A percentile compares a stretch with the other conserved stretches of the same genome.
phyloP scores from a whole-genome alignment of 2,888 invertebrate species.

The Heliconius hortense region DNA sequence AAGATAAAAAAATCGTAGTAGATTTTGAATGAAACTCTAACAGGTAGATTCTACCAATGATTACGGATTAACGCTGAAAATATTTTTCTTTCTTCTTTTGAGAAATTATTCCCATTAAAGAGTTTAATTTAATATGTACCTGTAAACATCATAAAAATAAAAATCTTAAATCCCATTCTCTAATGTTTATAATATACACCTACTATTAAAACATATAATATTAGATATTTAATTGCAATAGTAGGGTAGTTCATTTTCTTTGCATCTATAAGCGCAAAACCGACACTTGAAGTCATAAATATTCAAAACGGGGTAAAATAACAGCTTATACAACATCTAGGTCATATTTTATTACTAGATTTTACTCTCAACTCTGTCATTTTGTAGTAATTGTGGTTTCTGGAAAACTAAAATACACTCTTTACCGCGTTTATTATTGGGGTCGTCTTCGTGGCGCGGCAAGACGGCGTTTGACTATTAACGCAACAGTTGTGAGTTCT shows the following conservation, averaged over 20 bases:
- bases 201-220: neutral
- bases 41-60: too few species aligned
- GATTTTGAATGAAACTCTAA: too few species aligned
- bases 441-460: neutral
- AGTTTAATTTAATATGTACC: too few species aligned
- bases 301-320: conserved; percentile 38
- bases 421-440: neutral
- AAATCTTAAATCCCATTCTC: too few species aligned
- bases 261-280: conserved; percentile 29
- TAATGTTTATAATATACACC: too few species aligned
- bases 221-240: neutral
- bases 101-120: too few species aligned
- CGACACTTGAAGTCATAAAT: conserved; percentile 40
- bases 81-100: too few species aligned
- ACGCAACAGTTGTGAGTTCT: neutral
- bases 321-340: conserved; percentile 36
- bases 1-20: too few species aligned
- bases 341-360: conserved; percentile 39
- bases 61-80: too few species aligned
- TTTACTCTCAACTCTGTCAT: neutral
- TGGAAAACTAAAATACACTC: neutral
- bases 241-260: conserved; percentile 20
- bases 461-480: neutral
- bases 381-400: neutral
- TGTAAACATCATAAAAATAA: too few species aligned